Evolutionary conservation across 2,113 vertebrate genomes (phyloP).

Genomic region (Cavia porcellus): DNA sequence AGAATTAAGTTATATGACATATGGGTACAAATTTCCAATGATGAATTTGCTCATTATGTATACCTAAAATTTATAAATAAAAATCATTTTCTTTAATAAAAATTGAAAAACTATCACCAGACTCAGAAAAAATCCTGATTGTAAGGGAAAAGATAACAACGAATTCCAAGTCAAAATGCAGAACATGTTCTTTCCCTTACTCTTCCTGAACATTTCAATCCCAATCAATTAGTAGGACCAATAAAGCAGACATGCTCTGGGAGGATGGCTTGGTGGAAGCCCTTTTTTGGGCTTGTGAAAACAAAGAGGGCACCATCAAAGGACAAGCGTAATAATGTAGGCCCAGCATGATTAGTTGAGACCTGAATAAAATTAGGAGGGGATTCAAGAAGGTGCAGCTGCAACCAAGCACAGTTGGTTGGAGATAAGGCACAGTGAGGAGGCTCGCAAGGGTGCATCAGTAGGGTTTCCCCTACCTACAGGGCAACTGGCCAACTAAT

Average conservation of each 20-base stretch:
- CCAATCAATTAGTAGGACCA: neutral
- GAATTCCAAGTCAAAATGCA: slow-evolving; percentile 2
- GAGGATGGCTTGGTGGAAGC: neutral
- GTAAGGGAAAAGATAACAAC: neutral
- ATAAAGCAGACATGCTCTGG: neutral
- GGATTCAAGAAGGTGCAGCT: neutral
- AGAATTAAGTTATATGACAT: too few species aligned
- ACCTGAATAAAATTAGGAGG: neutral
- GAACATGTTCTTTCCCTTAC: neutral
- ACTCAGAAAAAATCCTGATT: neutral
- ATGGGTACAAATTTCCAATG: too few species aligned
- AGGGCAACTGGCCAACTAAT: neutral
- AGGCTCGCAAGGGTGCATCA: neutral
- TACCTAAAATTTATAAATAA: too few species aligned
- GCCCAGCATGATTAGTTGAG: neutral
- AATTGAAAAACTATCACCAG: too few species aligned
- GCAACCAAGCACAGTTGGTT: neutral
- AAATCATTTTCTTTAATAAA: too few species aligned
- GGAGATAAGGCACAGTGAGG: neutral
- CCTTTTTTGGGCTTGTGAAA: neutral
- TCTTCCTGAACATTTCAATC: slow-evolving; percentile 5
- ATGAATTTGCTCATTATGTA: too few species aligned
- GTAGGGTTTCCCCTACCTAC: neutral
- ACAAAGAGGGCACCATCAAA: neutral
- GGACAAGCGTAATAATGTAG: neutral